These are phyloP conservation scores for Acomys russatus DNA, from an alignment of 2,797 vertebrate species.

Conservation along the genomic window DNA sequence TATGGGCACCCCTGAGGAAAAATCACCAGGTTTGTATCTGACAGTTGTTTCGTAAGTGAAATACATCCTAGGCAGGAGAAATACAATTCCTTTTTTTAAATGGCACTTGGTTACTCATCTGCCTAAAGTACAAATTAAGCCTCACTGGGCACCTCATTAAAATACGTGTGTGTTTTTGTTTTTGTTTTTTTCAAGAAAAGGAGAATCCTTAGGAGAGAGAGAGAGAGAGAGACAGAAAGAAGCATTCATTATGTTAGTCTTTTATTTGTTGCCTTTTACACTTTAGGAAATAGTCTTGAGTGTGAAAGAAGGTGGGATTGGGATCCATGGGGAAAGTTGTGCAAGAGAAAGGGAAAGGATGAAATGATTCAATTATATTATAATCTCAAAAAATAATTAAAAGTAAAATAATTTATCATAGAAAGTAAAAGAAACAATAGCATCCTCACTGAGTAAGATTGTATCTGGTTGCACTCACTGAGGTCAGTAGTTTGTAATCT, in stretches of 20 bases:
- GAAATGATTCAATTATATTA: background rate
- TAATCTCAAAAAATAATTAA: background rate
- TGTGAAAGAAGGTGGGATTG: background rate
- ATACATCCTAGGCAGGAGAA: background rate
- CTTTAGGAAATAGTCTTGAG: slow-evolving; percentile 35
- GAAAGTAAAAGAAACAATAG: background rate
- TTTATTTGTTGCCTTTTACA: background rate
- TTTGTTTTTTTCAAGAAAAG: background rate
- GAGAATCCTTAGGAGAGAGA: background rate
- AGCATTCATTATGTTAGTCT: background rate
- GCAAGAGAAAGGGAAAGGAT: background rate
- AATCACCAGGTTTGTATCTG: background rate
- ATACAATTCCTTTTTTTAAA: background rate
- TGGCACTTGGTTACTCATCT: background rate
- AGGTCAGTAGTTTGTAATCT: background rate
- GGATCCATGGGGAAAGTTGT: background rate
- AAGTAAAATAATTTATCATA: background rate
- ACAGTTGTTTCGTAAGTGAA: background rate
- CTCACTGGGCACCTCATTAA: background rate
- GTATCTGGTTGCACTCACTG: background rate
- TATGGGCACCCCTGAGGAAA: background rate
- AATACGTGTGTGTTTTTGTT: no score
- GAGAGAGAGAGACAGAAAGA: background rate
- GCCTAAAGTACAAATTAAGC: background rate
- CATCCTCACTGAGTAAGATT: background rate